Base-by-base conservation (phyloP, 2,888 invertebrate genomes). In the Esperia sulphurella region DNA sequence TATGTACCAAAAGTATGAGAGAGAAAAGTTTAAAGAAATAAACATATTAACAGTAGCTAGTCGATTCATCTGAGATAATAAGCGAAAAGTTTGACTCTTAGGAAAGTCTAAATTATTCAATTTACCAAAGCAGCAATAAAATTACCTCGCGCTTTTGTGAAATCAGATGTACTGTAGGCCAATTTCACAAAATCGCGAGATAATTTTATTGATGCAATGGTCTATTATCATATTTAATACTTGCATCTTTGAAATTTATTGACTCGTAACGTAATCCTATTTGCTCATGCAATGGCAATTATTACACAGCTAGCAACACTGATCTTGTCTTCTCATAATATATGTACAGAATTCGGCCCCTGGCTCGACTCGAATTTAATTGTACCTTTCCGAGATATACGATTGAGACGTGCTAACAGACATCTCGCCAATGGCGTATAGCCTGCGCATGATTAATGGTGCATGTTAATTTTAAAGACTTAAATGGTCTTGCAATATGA, bases 341-440 rank as follows among this genome's bases (percentile, higher is more conserved):
- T 54, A 65, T 57, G 60, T 53, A 50, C 56, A 52, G 49, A 48
- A 55, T 51, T 53, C 58, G 53, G 65, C 68, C 67, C 50, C 56
- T 51, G 53, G 59, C 58, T 45, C 55, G 54, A 54, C 57, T 63
- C 57, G 59, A 54, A 66, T 71, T 68, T 74, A 72, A 72, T 72
- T 70, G 68, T 63, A 61, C 58, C 57, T 57, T 51, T 48, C 48
- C 39, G 50, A 64, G 70, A 68, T 68, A 65, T 61, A 62, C 66
- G 69, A 74, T 74, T 71, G 70, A 74, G 72, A 71, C 67, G 74
- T 73, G 73, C 63, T 67, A 68, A 68, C 61, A 61, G 57, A 48
- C 50, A 41, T 41, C 49, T 52, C 51, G 50, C 44, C 48, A 51
- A 46, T 51, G 52, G 43, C 48, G 45, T 41, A 47, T 49, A 42